Base-by-base conservation (phyloP, 2,797 vertebrate genomes). In the Ctenopoma kingsleyae region DNA sequence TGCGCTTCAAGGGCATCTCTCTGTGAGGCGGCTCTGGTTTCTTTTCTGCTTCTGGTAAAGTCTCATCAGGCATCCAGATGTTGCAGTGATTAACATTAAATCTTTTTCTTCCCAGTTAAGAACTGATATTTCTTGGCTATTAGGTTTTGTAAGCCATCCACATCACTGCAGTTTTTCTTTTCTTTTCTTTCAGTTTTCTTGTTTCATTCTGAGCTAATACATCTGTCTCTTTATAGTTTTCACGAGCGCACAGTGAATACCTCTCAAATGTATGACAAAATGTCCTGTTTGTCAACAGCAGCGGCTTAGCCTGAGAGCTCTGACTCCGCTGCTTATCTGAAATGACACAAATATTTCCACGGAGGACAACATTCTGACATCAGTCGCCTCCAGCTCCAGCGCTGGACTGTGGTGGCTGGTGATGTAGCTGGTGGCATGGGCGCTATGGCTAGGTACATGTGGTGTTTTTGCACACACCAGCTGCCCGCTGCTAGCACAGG, bases 1-100 rank as follows among this genome's bases (percentile, higher is more conserved):
- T 61, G 53, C 27, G 8, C 68, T 81, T 83, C 76, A 80, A 82
- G 84, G 70, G 59, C 76, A 47, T 74, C 52, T 54, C 20, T 30
- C 38, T 48, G 5, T 44, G 41, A 73, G 17, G 41, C 17, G 5
- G 3, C 30, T 49, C 36, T 5, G 10, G 16, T 55, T 69, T 46
- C 48, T 40, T 71, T 61, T 40, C 36, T 36, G 51, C 63, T 67
- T 55, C 16, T 20, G 9, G 44, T 72, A 78, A 84, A 81, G 68
- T 78, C 81, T 83, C 82, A 83, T 83, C 71, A 83, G 56, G 40
- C 27, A 50, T 61, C 67, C 67, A 78, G 72, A 81, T 82, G 65
- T 75, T 67, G 56, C 43, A 23, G 56, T 68, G 69, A 67, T 71
- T 50, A 70, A 78, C 51, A 11, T 49, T 8, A 32, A 59, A 41